These are phyloP conservation scores for Oceanites oceanicus DNA, from an alignment of 2,113 vertebrate genomes.

Conservation along the genomic window DNA sequence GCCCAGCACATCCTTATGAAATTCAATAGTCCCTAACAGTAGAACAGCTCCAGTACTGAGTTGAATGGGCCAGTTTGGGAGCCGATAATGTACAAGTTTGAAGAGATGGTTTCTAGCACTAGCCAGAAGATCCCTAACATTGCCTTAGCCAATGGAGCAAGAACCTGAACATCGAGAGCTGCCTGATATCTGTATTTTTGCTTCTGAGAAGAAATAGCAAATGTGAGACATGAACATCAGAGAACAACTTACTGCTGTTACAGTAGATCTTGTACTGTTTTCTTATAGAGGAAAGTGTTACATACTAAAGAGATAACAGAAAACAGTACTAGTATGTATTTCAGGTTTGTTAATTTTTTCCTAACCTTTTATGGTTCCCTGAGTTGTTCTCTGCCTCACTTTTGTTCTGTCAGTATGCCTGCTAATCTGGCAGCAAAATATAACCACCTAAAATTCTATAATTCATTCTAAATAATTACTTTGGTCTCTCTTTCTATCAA, in stretches of 20 bases:
- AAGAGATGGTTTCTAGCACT: not conserved
- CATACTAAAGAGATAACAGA: not conserved
- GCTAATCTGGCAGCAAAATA: not conserved
- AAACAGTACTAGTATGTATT: not conserved
- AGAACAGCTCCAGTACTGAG: not conserved
- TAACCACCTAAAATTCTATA: not conserved
- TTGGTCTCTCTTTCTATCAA: not conserved
- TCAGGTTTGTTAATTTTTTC: not conserved
- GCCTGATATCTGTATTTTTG: not conserved
- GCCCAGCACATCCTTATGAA: not conserved
- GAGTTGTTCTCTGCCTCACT: not conserved
- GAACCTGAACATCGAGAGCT: not conserved
- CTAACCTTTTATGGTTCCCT: not conserved
- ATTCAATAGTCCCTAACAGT: not conserved
- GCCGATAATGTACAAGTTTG: not conserved
- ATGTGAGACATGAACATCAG: not conserved
- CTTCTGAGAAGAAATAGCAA: not conserved
- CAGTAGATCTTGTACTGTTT: not conserved
- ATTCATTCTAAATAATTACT: not conserved
- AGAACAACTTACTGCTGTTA: not conserved
- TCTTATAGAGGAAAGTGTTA: not conserved
- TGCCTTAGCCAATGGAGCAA: not conserved
- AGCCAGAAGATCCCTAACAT: not conserved
- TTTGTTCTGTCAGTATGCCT: not conserved
- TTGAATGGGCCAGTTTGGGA: not conserved